phyloP scores from a whole-genome alignment of 2,797 vertebrate species.

The Chaunax sp. region DNA sequence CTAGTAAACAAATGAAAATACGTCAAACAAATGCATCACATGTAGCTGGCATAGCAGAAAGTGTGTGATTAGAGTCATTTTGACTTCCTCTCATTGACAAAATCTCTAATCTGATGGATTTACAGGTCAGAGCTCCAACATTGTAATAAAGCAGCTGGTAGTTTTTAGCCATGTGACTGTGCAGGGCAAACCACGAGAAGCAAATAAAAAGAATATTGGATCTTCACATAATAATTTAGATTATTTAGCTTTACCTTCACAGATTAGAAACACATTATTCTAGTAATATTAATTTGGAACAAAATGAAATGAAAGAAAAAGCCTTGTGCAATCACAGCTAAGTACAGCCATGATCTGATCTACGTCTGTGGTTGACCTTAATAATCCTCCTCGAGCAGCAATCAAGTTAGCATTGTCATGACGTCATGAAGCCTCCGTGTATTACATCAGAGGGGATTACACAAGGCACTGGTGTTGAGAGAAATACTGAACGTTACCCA shows the following conservation, averaged over 20 bases:
- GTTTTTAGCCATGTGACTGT: conserved; percentile 8
- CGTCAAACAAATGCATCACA: conserved; percentile 33
- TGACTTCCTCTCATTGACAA: conserved; percentile 24
- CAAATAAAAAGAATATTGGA: not conserved
- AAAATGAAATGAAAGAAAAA: conserved; percentile 4
- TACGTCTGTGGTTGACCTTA: conserved; percentile 54
- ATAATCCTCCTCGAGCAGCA: conserved; percentile 74
- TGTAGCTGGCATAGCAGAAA: conserved; percentile 20
- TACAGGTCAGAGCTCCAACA: conserved; percentile 19
- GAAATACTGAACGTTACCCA: conserved; percentile 53
- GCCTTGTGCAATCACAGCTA: not conserved
- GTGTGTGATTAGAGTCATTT: conserved; percentile 32
- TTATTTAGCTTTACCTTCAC: not conserved
- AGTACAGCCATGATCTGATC: conserved; percentile 43
- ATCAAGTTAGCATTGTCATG: conserved; percentile 68
- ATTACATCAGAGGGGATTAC: conserved; percentile 74
- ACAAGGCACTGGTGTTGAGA: conserved; percentile 47
- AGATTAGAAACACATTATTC: not conserved
- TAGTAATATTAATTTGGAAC: not conserved
- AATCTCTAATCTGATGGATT: conserved; percentile 44
- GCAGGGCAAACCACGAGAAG: not conserved
- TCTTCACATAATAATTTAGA: not conserved
- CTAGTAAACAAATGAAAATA: conserved; percentile 18
- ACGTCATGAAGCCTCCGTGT: conserved; percentile 59
- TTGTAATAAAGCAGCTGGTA: conserved; percentile 8